Evolutionary conservation across 2,888 invertebrate genomes (phyloP).

Genomic region (Sesamia inferens): DNA sequence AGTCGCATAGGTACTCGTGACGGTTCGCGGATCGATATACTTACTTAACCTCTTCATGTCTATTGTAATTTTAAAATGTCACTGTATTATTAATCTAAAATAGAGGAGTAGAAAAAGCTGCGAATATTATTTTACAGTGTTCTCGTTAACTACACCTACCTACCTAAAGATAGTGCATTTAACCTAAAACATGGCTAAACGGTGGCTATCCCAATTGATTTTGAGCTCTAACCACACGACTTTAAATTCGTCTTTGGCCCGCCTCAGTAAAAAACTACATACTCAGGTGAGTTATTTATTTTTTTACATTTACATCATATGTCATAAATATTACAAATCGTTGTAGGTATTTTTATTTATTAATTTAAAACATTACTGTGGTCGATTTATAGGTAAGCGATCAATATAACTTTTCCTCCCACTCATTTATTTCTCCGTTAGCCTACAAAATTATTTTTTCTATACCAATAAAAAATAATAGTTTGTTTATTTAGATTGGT

Average conservation of each 20-base stretch:
- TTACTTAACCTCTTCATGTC: constrained; percentile 43
- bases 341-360: neutral
- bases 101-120: constrained; percentile 2
- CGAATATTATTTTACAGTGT: constrained; percentile 3
- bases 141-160: neutral
- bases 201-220: constrained; percentile 27
- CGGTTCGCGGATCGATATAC: constrained; percentile 25
- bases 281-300: constrained; percentile 40
- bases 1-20: constrained; percentile 24
- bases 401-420: neutral
- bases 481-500: too few relatives aligned
- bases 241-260: constrained; percentile 32
- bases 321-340: neutral
- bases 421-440: neutral
- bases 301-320: neutral
- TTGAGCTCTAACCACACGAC: constrained; percentile 25
- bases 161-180: neutral
- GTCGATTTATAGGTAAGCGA: too few relatives aligned
- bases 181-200: constrained; percentile 37
- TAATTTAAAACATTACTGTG: constrained; percentile 2
- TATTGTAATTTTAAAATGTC: constrained; percentile 17
- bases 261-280: constrained; percentile 39
- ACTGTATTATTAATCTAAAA: neutral
- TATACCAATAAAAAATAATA: neutral
- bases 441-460: neutral